These are phyloP conservation scores for Brachyopa scutellaris DNA, from an alignment of 2,888 invertebrate genomes.

Conservation along the genomic window DNA sequence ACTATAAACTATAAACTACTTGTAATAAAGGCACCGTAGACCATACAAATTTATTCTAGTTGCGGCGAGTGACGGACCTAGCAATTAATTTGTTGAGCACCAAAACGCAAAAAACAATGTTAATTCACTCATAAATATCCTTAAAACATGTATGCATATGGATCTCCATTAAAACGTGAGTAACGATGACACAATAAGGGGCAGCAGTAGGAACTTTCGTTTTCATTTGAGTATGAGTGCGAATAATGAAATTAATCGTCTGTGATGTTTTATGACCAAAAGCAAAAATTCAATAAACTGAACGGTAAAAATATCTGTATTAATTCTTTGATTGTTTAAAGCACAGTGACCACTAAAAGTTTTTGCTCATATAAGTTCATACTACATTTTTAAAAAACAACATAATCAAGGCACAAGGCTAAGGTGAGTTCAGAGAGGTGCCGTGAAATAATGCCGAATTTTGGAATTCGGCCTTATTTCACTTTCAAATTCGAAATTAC, in stretches of 20 bases:
- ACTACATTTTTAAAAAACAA: too few relatives aligned
- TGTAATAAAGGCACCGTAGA: neutral
- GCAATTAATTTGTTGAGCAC: constrained; percentile 6
- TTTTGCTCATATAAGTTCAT: too few relatives aligned
- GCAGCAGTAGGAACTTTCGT: neutral
- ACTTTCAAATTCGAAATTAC: too few relatives aligned
- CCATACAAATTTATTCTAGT: neutral
- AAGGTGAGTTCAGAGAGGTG: too few relatives aligned
- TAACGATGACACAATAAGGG: constrained; percentile 1
- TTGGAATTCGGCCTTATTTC: too few relatives aligned
- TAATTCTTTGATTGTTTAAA: too few relatives aligned
- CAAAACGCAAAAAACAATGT: neutral
- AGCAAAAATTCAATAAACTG: constrained; percentile 11
- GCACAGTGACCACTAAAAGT: too few relatives aligned
- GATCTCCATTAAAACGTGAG: neutral
- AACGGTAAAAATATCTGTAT: too few relatives aligned
- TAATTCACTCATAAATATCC: constrained; percentile 13
- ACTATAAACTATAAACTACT: neutral
- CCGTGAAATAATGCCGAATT: too few relatives aligned
- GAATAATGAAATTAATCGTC: constrained; percentile 29
- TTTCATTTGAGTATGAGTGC: neutral
- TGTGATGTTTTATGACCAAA: constrained; percentile 19
- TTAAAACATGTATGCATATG: neutral
- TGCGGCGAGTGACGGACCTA: neutral
- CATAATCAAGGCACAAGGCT: too few relatives aligned